Conservation (phyloP, 2,888 invertebrate species). For the Xanthia icteritia region DNA sequence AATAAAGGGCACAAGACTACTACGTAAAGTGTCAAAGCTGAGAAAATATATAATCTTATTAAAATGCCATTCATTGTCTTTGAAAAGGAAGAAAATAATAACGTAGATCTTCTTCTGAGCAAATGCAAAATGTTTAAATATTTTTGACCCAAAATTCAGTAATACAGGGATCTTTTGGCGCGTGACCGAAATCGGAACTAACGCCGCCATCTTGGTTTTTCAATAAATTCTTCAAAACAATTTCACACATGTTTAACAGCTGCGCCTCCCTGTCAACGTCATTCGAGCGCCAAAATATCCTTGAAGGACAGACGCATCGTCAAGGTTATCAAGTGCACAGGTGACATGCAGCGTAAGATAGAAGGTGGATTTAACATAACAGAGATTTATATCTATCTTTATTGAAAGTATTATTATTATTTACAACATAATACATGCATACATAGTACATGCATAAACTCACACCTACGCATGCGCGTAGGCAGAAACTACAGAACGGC, state of each 20-base stretch:
- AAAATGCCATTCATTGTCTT: no score
- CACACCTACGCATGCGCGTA: no score
- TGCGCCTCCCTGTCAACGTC: background rate
- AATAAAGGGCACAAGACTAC: no score
- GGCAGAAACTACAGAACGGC: no score
- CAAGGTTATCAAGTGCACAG: background rate
- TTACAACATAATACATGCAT: slow-evolving; percentile 11
- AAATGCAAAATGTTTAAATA: no score
- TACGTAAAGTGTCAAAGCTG: no score
- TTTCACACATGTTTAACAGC: background rate
- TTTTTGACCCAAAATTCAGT: no score
- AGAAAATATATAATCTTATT: no score
- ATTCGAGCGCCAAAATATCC: background rate
- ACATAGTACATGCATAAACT: background rate
- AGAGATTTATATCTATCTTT: background rate
- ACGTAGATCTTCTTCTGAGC: no score
- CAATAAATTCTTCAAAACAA: background rate
- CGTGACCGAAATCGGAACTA: background rate
- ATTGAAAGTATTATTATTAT: slow-evolving; percentile 13
- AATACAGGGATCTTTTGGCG: background rate
- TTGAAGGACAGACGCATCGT: background rate
- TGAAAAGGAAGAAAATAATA: no score
- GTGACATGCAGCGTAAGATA: background rate
- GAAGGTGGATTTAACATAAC: background rate
- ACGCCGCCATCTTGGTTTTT: background rate